These are phyloP conservation scores for Mobula hypostoma DNA, from an alignment of 2,113 vertebrate genomes.

Conservation along the genomic window DNA sequence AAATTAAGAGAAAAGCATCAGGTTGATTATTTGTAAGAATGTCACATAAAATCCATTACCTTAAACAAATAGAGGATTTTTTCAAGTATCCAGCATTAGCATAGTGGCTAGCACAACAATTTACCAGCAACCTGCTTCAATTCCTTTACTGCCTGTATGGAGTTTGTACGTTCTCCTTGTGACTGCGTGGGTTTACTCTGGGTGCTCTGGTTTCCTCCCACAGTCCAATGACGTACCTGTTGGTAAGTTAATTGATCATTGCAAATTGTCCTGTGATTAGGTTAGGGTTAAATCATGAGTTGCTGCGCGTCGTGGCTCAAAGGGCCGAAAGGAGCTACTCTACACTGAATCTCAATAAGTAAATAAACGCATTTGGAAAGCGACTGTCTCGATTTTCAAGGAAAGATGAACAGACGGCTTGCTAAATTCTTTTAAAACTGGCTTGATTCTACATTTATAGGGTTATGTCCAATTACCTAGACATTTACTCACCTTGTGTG, in stretches of 20 bases:
- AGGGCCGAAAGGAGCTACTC: too few relatives aligned
- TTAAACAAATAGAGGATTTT: not conserved
- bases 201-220: too few relatives aligned
- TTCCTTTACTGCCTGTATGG: too few relatives aligned
- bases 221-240: too few relatives aligned
- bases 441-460: not conserved
- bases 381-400: not conserved
- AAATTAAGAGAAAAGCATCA: not conserved
- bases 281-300: too few relatives aligned
- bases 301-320: too few relatives aligned
- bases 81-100: not conserved
- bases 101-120: not conserved
- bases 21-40: not conserved
- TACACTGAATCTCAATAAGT: too few relatives aligned
- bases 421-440: not conserved
- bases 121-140: not conserved
- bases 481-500: not conserved
- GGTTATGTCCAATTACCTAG: not conserved
- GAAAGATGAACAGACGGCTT: not conserved
- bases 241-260: too few relatives aligned
- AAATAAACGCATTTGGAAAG: not conserved
- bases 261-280: too few relatives aligned
- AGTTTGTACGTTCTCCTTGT: too few relatives aligned
- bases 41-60: not conserved
- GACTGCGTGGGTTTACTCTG: too few relatives aligned